Evolutionary conservation across 2,888 invertebrate species (phyloP).

Genomic region (Ectemnius continuus): DNA sequence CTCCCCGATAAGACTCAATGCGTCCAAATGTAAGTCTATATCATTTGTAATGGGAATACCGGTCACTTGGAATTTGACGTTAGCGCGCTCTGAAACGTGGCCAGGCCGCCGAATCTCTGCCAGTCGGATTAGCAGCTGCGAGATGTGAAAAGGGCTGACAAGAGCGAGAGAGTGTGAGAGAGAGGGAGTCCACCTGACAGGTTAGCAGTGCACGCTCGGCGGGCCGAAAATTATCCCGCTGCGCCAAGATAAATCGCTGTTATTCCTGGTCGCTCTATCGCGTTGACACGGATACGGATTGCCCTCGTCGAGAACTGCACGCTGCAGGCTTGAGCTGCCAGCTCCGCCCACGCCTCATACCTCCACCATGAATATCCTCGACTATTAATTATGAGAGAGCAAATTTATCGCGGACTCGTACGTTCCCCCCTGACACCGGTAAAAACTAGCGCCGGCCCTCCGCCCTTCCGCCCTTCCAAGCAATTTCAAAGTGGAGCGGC

Average conservation of each 20-base stretch:
- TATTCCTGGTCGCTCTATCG: slow-evolving; percentile 5
- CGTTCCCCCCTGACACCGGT: not conserved
- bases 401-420: not conserved
- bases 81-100: not conserved
- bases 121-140: slow-evolving; percentile 7
- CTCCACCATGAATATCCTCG: not conserved
- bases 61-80: slow-evolving; percentile 6
- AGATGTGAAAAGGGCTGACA: slow-evolving; percentile 2
- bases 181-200: too few relatives aligned
- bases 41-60: slow-evolving; percentile 18
- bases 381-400: slow-evolving; percentile 3
- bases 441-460: not conserved
- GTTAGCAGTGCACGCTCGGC: not conserved
- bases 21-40: slow-evolving; percentile 26
- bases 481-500: not conserved
- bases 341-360: not conserved
- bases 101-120: not conserved
- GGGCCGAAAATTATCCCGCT: slow-evolving; percentile 4
- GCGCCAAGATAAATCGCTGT: slow-evolving; percentile 8
- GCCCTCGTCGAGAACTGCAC: not conserved
- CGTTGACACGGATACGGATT: slow-evolving; percentile 4
- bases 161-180: not conserved
- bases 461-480: not conserved
- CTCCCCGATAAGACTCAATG: slow-evolving; percentile 39
- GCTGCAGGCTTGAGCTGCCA: not conserved